A percentile compares a stretch with the other conserved stretches of the same genome.
These are phyloP conservation scores for Sinocyclocheilus anophthalmus DNA, from an alignment of 2,113 vertebrate species.

Conservation along the genomic window DNA sequence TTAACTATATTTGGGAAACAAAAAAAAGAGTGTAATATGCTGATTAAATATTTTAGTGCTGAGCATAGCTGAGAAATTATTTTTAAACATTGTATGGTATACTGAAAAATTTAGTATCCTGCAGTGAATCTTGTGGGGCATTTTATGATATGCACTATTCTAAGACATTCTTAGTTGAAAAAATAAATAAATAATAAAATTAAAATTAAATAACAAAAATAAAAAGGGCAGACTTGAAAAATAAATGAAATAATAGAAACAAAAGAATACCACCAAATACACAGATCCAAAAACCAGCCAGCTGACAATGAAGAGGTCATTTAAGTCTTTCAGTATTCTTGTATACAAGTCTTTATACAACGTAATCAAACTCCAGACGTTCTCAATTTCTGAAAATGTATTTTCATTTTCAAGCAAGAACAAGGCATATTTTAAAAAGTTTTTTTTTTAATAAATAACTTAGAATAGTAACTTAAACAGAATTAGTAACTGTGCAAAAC, in stretches of 20 bases:
- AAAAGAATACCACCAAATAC: neutral
- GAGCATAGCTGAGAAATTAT: too few species aligned
- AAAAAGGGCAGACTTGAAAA: neutral
- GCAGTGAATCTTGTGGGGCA: too few species aligned
- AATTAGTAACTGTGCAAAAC: conserved; percentile 43
- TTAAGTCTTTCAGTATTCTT: neutral
- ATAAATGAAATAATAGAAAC: too few species aligned
- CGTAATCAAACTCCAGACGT: neutral
- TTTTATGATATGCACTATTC: neutral
- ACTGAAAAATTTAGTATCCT: too few species aligned
- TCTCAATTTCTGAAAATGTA: neutral
- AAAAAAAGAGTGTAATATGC: too few species aligned
- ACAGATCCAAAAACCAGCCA: neutral
- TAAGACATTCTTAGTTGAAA: neutral
- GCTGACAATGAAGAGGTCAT: neutral
- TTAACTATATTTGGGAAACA: too few species aligned
- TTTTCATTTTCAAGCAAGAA: conserved; percentile 11
- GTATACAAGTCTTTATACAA: neutral
- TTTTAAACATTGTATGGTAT: too few species aligned
- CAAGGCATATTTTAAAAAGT: conserved; percentile 7
- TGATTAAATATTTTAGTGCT: too few species aligned
- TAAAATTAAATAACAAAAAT: too few species aligned
- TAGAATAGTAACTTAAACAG: conserved; percentile 30
- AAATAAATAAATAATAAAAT: neutral
- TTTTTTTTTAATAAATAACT: neutral